Conservation (phyloP, 1,140 invertebrate genomes). For the Rhyzopertha dominica region DNA sequence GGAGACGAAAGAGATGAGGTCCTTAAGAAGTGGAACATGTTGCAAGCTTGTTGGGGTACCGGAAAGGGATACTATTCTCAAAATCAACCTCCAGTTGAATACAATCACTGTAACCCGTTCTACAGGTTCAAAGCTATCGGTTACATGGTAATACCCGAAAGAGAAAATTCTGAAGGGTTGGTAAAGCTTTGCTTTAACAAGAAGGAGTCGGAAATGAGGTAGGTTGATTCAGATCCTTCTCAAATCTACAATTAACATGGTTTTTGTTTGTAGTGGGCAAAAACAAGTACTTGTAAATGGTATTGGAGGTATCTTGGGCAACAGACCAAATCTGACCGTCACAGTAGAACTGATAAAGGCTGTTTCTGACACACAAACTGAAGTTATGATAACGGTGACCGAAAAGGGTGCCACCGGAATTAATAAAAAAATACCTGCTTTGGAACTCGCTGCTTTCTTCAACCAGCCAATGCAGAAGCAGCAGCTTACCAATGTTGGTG, state of each 20-base stretch:
- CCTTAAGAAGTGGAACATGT: constrained; percentile 87
- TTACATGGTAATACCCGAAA: constrained; percentile 76
- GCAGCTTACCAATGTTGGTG: constrained; percentile 63
- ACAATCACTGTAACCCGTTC: constrained; percentile 83
- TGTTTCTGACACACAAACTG: constrained; percentile 67
- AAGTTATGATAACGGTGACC: constrained; percentile 67
- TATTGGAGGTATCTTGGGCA: constrained; percentile 66
- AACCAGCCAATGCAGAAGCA: constrained; percentile 63
- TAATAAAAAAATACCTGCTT: constrained; percentile 67
- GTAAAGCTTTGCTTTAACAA: constrained; percentile 80
- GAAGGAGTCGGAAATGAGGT: constrained; percentile 68
- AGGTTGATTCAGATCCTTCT: constrained; percentile 21
- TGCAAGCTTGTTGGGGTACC: constrained; percentile 88
- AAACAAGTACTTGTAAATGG: constrained; percentile 68
- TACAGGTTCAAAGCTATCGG: constrained; percentile 91
- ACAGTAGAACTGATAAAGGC: constrained; percentile 71
- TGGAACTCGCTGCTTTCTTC: constrained; percentile 65
- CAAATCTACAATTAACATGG: not conserved
- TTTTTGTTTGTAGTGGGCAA: constrained; percentile 50
- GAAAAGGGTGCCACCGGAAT: constrained; percentile 66
- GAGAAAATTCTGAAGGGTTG: constrained; percentile 81
- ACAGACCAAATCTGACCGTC: constrained; percentile 75
- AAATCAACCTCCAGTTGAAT: constrained; percentile 68
- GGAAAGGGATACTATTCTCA: constrained; percentile 73
- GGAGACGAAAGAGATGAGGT: constrained; percentile 89